Base-by-base conservation (phyloP, 2,888 invertebrate genomes). In the Tenthredo amoena region DNA sequence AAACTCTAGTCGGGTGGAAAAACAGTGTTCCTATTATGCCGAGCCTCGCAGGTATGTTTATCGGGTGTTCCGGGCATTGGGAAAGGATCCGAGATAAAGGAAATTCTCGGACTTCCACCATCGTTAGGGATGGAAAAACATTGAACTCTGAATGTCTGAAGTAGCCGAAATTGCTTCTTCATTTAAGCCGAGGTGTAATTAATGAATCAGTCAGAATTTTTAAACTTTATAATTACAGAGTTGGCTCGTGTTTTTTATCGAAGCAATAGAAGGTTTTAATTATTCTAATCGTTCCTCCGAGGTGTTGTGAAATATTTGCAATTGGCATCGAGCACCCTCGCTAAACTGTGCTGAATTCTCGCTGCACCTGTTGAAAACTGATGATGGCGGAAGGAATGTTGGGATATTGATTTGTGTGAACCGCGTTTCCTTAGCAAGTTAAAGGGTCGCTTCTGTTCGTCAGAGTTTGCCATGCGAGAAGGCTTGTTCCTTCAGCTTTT, bases 341-440 rank as follows among this genome's bases (percentile, higher is more conserved):
- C 12, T 34, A 31, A 77, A 18, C 50, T 50, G 3, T 7, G 31
- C 1, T 77, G 34, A 31, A 77, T 77, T 77, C 55, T 50, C n/a
- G 15, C 34, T 77, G 77, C 77, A 77, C 77, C 77, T 77, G 77
- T 77, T 77, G 77, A 47, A 40, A 34, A 34, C 31, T 50, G 50
- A 77, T 31, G 77, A 77, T 26, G 55, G 50, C 77, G 77, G 77
- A 77, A 26, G 77, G 55, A 77, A 77, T 77, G 77, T 77, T 55
- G 77, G 50, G 50, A 77, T 77, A 77, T 77, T 77, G 77, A 77
- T 77, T 77, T 47, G 77, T 47, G 43, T 31, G 15, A 47, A 55
- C 31, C 50, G 77, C 55, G 31, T 34, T 47, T 77, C 50, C 47
- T 18, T 34, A 9, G 31, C 7, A 50, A 47, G 77, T 77, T 77